A percentile compares a stretch with the other conserved stretches of the same genome.
These are phyloP conservation scores for Cheiracanthium punctorium DNA, from an alignment of 2,888 invertebrate genomes.

Conservation along the genomic window DNA sequence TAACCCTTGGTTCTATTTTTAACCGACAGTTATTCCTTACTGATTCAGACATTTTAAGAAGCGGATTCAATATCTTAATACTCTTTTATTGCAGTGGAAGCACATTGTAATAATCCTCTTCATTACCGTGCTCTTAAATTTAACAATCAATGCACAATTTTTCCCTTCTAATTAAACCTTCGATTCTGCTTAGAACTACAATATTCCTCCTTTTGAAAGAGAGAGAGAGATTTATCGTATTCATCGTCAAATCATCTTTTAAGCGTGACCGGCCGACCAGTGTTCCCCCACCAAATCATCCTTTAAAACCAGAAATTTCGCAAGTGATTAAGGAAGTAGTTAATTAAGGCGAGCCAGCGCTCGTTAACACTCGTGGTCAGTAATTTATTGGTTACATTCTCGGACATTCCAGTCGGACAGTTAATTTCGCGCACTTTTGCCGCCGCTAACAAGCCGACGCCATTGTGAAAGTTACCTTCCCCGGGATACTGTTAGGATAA, in stretches of 20 bases:
- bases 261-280: background rate
- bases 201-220: background rate
- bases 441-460: background rate
- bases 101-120: too few relatives aligned
- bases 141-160: too few relatives aligned
- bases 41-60: too few relatives aligned
- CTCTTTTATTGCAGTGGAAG: too few relatives aligned
- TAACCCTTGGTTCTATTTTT: too few relatives aligned
- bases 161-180: background rate
- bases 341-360: background rate
- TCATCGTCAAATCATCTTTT: conserved; percentile 10
- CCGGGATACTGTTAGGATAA: background rate
- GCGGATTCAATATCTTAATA: too few relatives aligned
- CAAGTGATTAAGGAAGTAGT: conserved; percentile 2
- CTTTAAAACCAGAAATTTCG: background rate
- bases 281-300: background rate
- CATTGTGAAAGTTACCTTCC: background rate
- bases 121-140: too few relatives aligned
- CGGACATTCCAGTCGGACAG: conserved; percentile 8
- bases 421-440: conserved; percentile 9
- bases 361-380: conserved; percentile 9
- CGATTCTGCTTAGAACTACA: background rate
- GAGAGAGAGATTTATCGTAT: background rate
- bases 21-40: too few relatives aligned
- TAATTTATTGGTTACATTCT: background rate